Evolutionary conservation across 1,140 invertebrate genomes (phyloP).

Genomic region (Drosophila persimilis): DNA sequence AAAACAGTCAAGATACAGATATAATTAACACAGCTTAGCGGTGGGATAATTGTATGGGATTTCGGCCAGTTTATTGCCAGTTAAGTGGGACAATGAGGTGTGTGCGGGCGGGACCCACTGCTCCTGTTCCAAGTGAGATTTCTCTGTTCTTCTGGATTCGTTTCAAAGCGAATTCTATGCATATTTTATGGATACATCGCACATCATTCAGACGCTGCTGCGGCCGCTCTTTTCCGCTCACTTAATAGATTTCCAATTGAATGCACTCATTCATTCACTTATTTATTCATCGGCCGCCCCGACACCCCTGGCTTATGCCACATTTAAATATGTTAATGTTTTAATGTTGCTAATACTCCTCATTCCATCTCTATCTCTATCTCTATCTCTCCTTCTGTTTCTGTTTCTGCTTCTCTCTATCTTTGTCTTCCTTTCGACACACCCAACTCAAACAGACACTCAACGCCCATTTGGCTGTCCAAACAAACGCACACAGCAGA

Average conservation of each 20-base stretch:
- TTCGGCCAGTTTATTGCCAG: constrained; percentile 29
- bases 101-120: too few species aligned
- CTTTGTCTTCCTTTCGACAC: too few species aligned
- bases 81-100: constrained; percentile 1
- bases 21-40: constrained; percentile 58
- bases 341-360: constrained; percentile 47
- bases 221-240: constrained; percentile 7
- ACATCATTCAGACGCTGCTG: constrained; percentile 3
- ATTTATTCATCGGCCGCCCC: constrained; percentile 28
- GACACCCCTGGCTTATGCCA: constrained; percentile 32
- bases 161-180: too few species aligned
- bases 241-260: constrained; percentile 36
- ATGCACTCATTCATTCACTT: constrained; percentile 27
- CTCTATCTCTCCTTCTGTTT: background rate
- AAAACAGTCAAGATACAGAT: constrained; percentile 36
- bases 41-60: constrained; percentile 36
- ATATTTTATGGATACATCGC: too few species aligned
- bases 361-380: constrained; percentile 6
- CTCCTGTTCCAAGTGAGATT: too few species aligned
- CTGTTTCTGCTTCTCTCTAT: too few species aligned
- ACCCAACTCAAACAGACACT: constrained; percentile 29
- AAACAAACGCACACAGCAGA: constrained; percentile 24
- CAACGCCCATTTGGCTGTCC: constrained; percentile 58
- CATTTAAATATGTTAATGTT: constrained; percentile 79
- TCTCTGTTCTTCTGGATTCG: too few species aligned